These are phyloP conservation scores for Eurystomus glaucurus DNA, from an alignment of 2,797 vertebrate genomes.

Conservation along the genomic window DNA sequence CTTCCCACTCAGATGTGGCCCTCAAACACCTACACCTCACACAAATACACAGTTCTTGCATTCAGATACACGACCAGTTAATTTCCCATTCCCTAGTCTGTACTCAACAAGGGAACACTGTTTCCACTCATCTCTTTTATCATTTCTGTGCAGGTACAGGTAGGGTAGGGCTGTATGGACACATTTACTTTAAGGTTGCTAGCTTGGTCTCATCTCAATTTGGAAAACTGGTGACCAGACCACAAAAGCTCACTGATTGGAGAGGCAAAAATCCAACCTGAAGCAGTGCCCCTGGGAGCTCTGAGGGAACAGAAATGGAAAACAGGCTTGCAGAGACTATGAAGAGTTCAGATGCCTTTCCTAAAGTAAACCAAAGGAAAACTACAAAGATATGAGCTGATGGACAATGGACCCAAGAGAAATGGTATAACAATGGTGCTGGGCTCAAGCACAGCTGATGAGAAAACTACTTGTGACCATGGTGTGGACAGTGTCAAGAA, in stretches of 20 bases:
- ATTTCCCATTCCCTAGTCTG: background rate
- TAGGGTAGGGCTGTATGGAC: background rate
- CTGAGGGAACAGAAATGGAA: background rate
- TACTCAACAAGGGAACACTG: background rate
- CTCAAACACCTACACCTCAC: no score
- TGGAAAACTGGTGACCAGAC: background rate
- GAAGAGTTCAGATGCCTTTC: background rate
- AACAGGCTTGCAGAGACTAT: background rate
- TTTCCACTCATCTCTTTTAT: background rate
- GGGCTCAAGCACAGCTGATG: background rate
- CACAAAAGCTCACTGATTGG: background rate
- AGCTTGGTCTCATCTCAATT: background rate
- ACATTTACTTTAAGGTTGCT: background rate
- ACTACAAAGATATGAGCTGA: background rate
- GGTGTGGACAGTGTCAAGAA: background rate
- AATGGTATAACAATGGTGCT: background rate
- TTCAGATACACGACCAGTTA: background rate
- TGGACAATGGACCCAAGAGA: background rate
- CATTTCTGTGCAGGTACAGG: background rate
- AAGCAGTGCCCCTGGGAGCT: background rate
- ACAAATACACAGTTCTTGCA: background rate
- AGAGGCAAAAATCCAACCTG: background rate
- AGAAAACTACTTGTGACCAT: background rate
- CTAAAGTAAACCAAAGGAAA: background rate
- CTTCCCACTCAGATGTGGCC: background rate